Percentiles rank a stretch among this genome's conserved stretches.
phyloP scores from a whole-genome alignment of 2,888 invertebrate species.

The Eumacrocentrus americanus region DNA sequence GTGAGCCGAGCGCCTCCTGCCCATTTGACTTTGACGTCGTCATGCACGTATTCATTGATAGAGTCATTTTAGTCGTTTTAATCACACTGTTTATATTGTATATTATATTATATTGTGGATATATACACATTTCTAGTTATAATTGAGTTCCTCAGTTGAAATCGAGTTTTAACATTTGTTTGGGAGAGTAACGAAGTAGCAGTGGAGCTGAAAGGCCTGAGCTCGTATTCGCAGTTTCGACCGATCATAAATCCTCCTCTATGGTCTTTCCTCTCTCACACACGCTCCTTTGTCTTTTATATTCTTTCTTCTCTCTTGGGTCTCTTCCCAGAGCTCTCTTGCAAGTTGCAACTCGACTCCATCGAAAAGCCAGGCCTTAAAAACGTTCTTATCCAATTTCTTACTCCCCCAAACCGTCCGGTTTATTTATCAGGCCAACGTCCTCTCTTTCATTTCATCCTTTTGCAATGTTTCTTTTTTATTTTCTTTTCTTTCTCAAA shows the following conservation, averaged over 20 bases:
- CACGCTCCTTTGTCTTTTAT: conserved; percentile 11
- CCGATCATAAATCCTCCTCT: conserved; percentile 56
- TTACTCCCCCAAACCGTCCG: conserved; percentile 6
- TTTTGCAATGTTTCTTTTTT: neutral
- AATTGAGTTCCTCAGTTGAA: conserved; percentile 8
- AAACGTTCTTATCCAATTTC: conserved; percentile 13
- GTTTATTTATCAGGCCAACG: conserved; percentile 6
- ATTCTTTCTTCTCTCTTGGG: neutral
- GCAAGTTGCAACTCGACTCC: neutral
- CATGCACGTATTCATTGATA: conserved; percentile 2
- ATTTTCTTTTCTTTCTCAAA: neutral
- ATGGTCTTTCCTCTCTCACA: conserved; percentile 26
- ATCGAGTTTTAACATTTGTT: conserved; percentile 3
- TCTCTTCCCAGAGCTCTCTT: neutral
- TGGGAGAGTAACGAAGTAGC: conserved; percentile 14
- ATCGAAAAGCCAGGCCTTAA: neutral
- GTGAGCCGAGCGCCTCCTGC: neutral
- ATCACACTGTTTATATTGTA: no score
- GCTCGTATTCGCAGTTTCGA: conserved; percentile 50
- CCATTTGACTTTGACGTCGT: neutral
- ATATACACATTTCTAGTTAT: no score
- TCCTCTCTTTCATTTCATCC: neutral
- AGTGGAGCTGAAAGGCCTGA: conserved; percentile 30
- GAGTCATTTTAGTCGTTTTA: conserved; percentile 1
- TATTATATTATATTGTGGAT: no score